Conservation (phyloP, 2,888 invertebrate genomes). For the Meta bourneti region DNA sequence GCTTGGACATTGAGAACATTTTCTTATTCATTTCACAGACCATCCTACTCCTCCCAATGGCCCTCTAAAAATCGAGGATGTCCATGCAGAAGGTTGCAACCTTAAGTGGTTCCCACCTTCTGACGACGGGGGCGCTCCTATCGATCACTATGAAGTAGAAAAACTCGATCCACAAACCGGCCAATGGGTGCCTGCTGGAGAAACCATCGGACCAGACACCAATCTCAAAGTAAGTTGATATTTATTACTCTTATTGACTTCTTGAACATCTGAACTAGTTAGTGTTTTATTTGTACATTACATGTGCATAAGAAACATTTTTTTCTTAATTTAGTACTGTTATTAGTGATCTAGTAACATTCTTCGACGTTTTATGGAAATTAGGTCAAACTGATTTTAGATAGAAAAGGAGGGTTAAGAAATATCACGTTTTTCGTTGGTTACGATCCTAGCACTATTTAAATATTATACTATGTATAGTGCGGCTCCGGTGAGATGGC, state of each 20-base stretch:
- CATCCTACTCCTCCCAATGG: conserved; percentile 96
- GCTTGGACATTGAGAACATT: neutral
- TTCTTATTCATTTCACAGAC: conserved; percentile 80
- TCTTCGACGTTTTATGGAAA: too few relatives aligned
- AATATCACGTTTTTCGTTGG: too few relatives aligned
- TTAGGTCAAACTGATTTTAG: too few relatives aligned
- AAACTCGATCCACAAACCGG: conserved; percentile 97
- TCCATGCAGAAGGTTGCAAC: conserved; percentile 94
- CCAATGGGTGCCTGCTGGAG: conserved; percentile 94
- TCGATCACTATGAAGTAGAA: conserved; percentile 96
- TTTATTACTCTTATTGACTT: neutral
- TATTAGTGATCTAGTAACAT: too few relatives aligned
- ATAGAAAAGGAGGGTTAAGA: too few relatives aligned
- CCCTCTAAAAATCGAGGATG: conserved; percentile 94
- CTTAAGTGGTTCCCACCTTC: conserved; percentile 97
- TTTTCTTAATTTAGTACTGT: too few relatives aligned
- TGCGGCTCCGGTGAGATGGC: too few relatives aligned
- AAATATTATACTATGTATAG: too few relatives aligned
- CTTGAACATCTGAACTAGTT: neutral
- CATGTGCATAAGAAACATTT: too few relatives aligned
- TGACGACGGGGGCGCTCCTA: conserved; percentile 96
- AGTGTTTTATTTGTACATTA: too few relatives aligned
- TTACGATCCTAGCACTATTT: too few relatives aligned
- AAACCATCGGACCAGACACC: conserved; percentile 88
- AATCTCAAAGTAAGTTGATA: conserved; percentile 81